Base-by-base conservation (phyloP, 2,888 invertebrate species). In the Pyrrhia umbra region DNA sequence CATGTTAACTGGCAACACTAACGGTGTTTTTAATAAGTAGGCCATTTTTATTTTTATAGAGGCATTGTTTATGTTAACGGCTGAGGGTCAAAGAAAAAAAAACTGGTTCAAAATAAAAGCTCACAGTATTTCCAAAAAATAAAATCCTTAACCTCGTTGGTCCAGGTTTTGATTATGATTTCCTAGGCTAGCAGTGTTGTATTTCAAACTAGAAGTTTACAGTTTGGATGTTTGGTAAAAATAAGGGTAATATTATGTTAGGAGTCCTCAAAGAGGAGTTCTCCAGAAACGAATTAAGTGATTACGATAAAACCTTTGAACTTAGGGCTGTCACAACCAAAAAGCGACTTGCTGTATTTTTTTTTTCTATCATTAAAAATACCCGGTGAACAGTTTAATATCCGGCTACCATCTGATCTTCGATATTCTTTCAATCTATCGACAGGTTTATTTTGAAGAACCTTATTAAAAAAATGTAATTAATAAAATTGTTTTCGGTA, bases 361-460 rank as follows among this genome's bases (percentile, higher is more conserved):
- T 50, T 60, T 55, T 34, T 65, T 65, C 30, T 13, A 50, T 15
- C 40, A 50, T 30, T 66, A 23, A 34, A 51, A 47, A 66, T 61
- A 56, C 61, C 61, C 56, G 66, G 18, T 30, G 3, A 6, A 20
- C 21, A 18, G 50, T 61, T 46, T 58, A 65, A 66, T 61, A 61
- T 66, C 61, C 61, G 66, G 47, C 46, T 6, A 18, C 15, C 18
- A 21, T 55, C 25, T 37, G 10, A 52, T 51, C 62, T 21, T 20
- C 39, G 57, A 66, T 66, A 57, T 51, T 66, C 61, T 61, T 47
- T 52, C 34, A 52, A 56, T 43, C 43, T 25, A n/a, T 16, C 34
- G 21, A 9, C 42, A 49, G 39, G 6, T 34, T 37, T 21, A 34
- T 27, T 61, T 61, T 47, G 61, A 66, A 51, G 37, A 27, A 10